Evolutionary conservation across 2,113 vertebrate genomes (phyloP), one percentile per base, ranked within the genome.

Genomic region (Cavia porcellus): DNA sequence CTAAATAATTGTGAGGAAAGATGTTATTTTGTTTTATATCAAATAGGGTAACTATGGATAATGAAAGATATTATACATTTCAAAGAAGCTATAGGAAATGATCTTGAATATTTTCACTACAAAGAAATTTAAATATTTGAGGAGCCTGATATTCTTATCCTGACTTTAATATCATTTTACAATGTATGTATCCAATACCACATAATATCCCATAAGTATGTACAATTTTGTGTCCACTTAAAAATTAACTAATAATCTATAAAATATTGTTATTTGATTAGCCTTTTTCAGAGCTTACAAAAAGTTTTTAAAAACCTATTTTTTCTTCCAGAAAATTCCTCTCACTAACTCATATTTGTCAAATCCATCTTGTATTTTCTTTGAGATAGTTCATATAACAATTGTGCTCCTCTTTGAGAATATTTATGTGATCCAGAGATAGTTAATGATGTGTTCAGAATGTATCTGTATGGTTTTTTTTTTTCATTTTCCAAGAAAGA

Each of bases 401-500:
- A 82, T 77, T 83, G 91, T n/a, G 61, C 30, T n/a, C 30, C 19
- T 55, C 75, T 87, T 59, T 72, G 25, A 17, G 50, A 83, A 5
- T 80, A 15, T 52, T 96, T 24, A 24, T 68, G 13, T 75, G 32
- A 85, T 28, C 0, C 24, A 13, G 14, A 88, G 30, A 95, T 79
- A 47, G 3, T 50, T 22, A 89, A 47, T 66, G 5, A 3, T 74
- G 4, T 3, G 55, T 68, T 92, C 77, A 47, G 90, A 90, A 55
- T 50, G 10, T 88, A 57, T 79, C 25, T 64, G 9, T 50, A 17
- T 61, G 14, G 50, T 55, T 90, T 38, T 38, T 38, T 38, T 38
- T 86, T 17, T 96, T 45, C 10, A 57, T 3, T 89, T 89, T 95
- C 61, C 7, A 94, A 57, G 20, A 88, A 96, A 80, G 3, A 22